A percentile compares a stretch with the other conserved stretches of the same genome.
Conservation (phyloP, 37 sponge, comb jelly and placozoan genomes). For the Crambe crambe region DNA sequence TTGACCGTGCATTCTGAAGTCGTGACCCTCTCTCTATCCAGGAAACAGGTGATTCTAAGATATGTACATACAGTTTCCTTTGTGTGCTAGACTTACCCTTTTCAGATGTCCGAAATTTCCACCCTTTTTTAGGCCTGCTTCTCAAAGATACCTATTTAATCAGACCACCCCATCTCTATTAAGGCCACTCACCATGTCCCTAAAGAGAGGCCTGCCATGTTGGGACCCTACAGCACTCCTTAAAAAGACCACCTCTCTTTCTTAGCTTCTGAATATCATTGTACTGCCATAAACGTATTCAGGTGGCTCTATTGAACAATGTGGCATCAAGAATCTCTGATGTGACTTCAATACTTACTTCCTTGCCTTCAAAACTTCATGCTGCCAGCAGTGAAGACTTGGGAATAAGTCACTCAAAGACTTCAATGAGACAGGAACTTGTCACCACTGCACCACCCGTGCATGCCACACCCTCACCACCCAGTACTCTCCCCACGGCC, state of each 20-base stretch:
- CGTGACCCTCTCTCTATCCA: conserved; percentile 31
- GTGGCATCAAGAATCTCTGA: background rate
- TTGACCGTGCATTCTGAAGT: conserved; percentile 31
- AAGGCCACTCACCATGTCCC: no score
- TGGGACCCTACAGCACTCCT: no score
- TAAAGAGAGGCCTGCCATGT: no score
- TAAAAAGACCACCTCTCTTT: no score
- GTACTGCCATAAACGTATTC: no score
- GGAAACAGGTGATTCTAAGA: conserved; percentile 30
- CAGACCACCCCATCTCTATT: no score
- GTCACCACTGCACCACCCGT: conserved; percentile 8
- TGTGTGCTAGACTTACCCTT: background rate
- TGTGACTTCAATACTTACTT: background rate
- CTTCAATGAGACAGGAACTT: background rate
- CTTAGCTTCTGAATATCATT: no score
- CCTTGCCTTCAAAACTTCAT: background rate
- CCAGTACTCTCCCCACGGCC: conserved; percentile 25
- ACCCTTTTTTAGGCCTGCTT: no score
- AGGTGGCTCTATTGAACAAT: conserved; percentile 6
- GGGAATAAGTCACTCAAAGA: background rate
- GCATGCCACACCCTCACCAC: conserved; percentile 13
- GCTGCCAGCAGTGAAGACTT: background rate
- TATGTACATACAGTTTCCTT: no score
- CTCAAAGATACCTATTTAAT: no score
- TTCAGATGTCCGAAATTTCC: no score